Evolutionary conservation across 1,140 invertebrate species (phyloP).

Genomic region (Trichogramma pretiosum): DNA sequence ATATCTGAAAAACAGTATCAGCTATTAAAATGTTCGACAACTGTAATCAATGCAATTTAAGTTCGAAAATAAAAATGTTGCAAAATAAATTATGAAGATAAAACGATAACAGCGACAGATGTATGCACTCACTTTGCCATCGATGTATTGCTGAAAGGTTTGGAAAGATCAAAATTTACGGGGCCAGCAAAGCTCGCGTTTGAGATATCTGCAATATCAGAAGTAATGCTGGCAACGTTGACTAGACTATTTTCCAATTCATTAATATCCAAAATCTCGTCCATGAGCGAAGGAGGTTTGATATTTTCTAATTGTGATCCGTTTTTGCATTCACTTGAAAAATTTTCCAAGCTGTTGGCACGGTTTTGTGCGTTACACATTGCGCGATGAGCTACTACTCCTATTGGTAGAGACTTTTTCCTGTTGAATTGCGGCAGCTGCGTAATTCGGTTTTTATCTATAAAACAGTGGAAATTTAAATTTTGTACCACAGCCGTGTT

Average conservation of each 20-base stretch:
- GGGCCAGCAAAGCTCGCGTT: slow-evolving; percentile 30
- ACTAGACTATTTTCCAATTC: slow-evolving; percentile 73
- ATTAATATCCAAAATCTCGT: slow-evolving; percentile 57
- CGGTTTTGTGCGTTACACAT: slow-evolving; percentile 50
- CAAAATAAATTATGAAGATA: background rate
- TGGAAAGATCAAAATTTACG: slow-evolving; percentile 40
- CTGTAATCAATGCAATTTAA: too few relatives aligned
- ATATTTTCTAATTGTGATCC: slow-evolving; percentile 64
- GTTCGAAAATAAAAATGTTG: background rate
- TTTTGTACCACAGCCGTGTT: background rate
- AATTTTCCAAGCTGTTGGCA: slow-evolving; percentile 54
- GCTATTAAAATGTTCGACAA: too few relatives aligned
- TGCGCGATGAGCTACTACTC: slow-evolving; percentile 60
- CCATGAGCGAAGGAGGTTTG: slow-evolving; percentile 74
- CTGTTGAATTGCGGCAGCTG: slow-evolving; percentile 36
- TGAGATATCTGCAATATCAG: slow-evolving; percentile 55
- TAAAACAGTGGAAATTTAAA: slow-evolving; percentile 4
- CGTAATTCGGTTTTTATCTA: slow-evolving; percentile 30
- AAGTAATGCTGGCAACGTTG: slow-evolving; percentile 74
- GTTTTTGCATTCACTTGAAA: slow-evolving; percentile 49
- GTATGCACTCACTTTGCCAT: too few relatives aligned
- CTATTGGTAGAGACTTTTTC: slow-evolving; percentile 61
- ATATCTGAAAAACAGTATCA: too few relatives aligned
- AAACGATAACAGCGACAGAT: too few relatives aligned
- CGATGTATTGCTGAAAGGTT: slow-evolving; percentile 39